Percentiles rank a stretch among this genome's conserved stretches.
These are phyloP conservation scores for Acestrorhynchus altus DNA, from an alignment of 2,797 vertebrate genomes.

Conservation along the genomic window DNA sequence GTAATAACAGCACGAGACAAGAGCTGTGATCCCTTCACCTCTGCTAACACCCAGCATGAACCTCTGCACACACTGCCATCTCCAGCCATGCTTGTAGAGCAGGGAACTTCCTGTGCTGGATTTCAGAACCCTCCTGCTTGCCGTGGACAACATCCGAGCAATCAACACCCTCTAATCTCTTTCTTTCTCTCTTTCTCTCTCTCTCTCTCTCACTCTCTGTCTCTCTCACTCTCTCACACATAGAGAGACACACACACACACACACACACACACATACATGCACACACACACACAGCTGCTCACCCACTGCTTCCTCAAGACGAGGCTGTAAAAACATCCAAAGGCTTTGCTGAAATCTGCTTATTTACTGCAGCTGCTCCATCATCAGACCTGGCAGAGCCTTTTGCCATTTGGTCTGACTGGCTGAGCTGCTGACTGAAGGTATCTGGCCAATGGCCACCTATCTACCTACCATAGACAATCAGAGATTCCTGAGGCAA, in stretches of 20 bases:
- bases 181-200: too few species aligned
- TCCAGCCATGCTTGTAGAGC: constrained; percentile 44
- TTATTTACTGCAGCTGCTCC: too few species aligned
- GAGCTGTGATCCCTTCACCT: constrained; percentile 23
- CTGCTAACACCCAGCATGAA: constrained; percentile 55
- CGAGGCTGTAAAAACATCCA: constrained; percentile 3
- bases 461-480: too few species aligned
- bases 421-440: too few species aligned
- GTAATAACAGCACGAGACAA: neutral
- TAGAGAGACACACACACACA: constrained; percentile 15
- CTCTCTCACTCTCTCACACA: constrained; percentile 10
- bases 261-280: constrained; percentile 20
- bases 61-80: constrained; percentile 7
- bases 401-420: too few species aligned
- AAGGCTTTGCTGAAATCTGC: neutral
- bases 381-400: neutral
- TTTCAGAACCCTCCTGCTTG: constrained; percentile 46
- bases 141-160: constrained; percentile 61
- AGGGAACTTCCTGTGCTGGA: constrained; percentile 57
- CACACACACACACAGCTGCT: constrained; percentile 18
- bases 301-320: constrained; percentile 20
- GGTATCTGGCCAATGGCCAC: too few species aligned
- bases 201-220: too few species aligned
- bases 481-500: too few species aligned
- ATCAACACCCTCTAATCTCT: constrained; percentile 72